Percentiles rank a stretch among this genome's conserved stretches.
phyloP scores from a whole-genome alignment of 2,797 vertebrate genomes.

The Dipus sagitta region DNA sequence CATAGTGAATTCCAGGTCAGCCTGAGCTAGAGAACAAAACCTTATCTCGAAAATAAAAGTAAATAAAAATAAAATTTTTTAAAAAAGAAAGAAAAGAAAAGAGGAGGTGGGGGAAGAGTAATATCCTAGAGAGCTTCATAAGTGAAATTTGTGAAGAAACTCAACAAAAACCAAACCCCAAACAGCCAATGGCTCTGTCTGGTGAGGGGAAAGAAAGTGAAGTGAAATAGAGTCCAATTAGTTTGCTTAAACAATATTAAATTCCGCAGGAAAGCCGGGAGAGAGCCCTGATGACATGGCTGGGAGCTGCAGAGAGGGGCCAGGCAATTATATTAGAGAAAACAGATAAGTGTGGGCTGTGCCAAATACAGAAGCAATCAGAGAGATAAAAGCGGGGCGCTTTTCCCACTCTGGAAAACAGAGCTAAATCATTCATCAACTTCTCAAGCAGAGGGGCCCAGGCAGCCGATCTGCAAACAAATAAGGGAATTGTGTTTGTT shows the following conservation, averaged over 20 bases:
- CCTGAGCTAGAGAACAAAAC: no score
- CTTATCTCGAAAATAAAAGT: no score
- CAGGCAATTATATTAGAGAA: conserved; percentile 75
- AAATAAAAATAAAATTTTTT: no score
- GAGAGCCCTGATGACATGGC: conserved; percentile 33
- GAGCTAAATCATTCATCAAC: conserved; percentile 62
- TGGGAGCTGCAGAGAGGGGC: neutral
- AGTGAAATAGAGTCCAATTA: conserved; percentile 70
- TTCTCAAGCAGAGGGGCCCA: conserved; percentile 14
- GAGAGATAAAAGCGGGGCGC: conserved; percentile 66
- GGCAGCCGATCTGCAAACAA: conserved; percentile 69
- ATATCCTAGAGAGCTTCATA: neutral
- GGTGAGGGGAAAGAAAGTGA: conserved; percentile 34
- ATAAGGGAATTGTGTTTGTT: conserved; percentile 34
- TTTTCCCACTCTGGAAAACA: conserved; percentile 52
- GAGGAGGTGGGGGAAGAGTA: neutral
- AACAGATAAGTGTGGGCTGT: conserved; percentile 67
- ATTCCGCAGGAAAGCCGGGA: conserved; percentile 63
- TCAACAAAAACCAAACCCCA: neutral
- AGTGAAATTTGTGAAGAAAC: conserved; percentile 5
- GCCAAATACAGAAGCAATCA: conserved; percentile 77
- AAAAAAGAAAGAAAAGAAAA: neutral
- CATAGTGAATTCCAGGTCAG: no score
- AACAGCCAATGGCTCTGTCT: neutral
- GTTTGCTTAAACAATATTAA: conserved; percentile 72